phyloP scores from a whole-genome alignment of 2,888 invertebrate genomes.

The Pseudococcus longispinus region DNA sequence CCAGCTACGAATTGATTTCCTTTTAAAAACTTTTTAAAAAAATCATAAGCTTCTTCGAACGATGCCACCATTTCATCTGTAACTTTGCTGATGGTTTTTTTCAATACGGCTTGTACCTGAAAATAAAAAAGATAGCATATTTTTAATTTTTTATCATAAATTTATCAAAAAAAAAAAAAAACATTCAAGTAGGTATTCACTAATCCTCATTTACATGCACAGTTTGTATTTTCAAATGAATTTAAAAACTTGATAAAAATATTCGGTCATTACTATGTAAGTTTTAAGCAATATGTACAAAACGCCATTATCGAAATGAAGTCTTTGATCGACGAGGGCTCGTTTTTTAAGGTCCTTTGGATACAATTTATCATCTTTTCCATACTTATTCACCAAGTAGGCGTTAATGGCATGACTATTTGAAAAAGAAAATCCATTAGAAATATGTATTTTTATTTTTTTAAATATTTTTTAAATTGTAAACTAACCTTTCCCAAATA shows the following conservation, averaged over 20 bases:
- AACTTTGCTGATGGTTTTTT: background rate
- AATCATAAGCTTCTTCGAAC: background rate
- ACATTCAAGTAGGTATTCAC: no score
- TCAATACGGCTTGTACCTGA: background rate
- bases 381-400: slow-evolving; percentile 50
- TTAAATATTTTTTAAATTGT: background rate
- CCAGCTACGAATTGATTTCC: slow-evolving; percentile 16
- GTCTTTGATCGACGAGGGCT: slow-evolving; percentile 45
- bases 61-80: background rate
- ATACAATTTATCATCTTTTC: slow-evolving; percentile 50
- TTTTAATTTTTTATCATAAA: background rate
- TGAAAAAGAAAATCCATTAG: background rate
- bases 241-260: background rate
- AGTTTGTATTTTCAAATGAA: background rate
- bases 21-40: background rate
- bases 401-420: slow-evolving; percentile 50
- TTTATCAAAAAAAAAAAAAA: no score
- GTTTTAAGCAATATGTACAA: background rate
- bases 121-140: background rate
- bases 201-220: no score
- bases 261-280: background rate
- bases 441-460: background rate
- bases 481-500: background rate
- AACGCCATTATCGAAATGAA: slow-evolving; percentile 31
- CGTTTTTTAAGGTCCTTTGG: slow-evolving; percentile 36